Evolutionary conservation across 2,797 vertebrate genomes (phyloP).

Genomic region (Artibeus lituratus): DNA sequence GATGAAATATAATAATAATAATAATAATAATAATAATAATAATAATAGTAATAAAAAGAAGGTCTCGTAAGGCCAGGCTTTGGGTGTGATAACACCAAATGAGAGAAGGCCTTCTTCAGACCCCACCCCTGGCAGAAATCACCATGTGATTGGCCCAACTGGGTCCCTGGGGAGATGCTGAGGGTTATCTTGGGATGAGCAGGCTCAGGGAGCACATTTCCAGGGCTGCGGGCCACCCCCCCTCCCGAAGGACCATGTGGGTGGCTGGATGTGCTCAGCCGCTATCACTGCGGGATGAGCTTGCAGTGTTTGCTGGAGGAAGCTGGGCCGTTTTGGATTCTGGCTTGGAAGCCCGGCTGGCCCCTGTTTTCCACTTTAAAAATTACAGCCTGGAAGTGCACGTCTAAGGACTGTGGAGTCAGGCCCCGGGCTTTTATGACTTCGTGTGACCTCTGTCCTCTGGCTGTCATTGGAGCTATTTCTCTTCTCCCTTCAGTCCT

Average conservation of each 20-base stretch:
- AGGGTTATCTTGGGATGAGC: background rate
- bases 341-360: background rate
- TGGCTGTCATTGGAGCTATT: background rate
- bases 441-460: conserved; percentile 7
- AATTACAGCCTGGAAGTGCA: background rate
- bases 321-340: background rate
- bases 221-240: background rate
- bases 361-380: background rate
- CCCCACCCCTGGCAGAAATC: background rate
- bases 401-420: background rate
- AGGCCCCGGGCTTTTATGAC: background rate
- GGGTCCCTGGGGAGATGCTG: background rate
- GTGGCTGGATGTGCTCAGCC: background rate
- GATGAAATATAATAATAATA: background rate
- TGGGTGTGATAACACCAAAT: background rate
- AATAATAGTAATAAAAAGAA: background rate
- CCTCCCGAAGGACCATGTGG: background rate
- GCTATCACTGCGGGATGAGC: background rate
- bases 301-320: background rate
- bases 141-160: rapidly evolving
- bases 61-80: background rate
- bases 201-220: background rate
- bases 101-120: background rate
- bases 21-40: too few relatives aligned
- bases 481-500: background rate